phyloP scores from a whole-genome alignment of 64 coral and sea anemone species.

The Acropora tenuis region DNA sequence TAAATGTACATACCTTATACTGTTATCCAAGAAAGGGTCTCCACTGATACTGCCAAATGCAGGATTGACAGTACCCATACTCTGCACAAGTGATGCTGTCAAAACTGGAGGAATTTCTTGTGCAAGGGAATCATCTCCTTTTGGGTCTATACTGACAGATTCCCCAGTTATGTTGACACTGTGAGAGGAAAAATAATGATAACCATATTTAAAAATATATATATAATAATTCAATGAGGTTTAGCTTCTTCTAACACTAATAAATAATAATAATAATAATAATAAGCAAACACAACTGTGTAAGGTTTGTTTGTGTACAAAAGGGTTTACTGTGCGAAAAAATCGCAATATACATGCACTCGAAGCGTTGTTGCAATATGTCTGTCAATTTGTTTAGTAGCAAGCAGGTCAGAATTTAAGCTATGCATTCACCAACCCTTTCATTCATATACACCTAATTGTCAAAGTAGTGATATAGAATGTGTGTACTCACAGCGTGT shows the following conservation, averaged over 20 bases:
- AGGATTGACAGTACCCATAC: no score
- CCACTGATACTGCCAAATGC: no score
- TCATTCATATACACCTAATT: neutral
- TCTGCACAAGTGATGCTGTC: no score
- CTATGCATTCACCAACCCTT: neutral
- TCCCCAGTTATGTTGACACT: slow-evolving; percentile 20
- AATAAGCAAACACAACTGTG: no score
- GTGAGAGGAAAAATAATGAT: slow-evolving; percentile 10
- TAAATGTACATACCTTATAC: neutral
- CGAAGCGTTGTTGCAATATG: neutral
- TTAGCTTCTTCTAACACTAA: neutral
- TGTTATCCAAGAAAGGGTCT: no score
- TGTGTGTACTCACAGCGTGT: slow-evolving; percentile 17
- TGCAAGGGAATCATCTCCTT: slow-evolving; percentile 12
- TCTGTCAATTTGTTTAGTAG: neutral
- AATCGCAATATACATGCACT: neutral
- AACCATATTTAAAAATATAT: slow-evolving; percentile 9
- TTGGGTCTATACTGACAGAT: slow-evolving; percentile 5
- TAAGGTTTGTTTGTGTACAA: no score
- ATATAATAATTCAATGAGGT: neutral
- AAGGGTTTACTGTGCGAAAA: no score
- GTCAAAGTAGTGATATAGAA: neutral
- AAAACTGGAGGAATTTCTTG: neutral
- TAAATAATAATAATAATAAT: neutral
- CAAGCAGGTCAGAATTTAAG: no score